phyloP scores from a whole-genome alignment of 2,888 invertebrate species.

The Brachyptera putata region DNA sequence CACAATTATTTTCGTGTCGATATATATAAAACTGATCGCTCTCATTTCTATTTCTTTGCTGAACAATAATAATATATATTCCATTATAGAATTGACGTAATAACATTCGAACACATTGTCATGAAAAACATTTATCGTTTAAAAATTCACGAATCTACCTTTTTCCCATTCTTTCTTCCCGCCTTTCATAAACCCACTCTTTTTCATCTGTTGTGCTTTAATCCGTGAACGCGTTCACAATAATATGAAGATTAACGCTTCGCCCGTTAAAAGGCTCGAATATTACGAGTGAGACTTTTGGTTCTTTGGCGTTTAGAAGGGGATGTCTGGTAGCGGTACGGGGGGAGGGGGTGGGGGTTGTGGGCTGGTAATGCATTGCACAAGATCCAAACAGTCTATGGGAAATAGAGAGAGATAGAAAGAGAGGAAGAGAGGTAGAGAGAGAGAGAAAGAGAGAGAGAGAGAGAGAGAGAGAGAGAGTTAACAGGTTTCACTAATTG shows the following conservation, averaged over 20 bases:
- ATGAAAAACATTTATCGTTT: too few relatives aligned
- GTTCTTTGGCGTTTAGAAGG: background rate
- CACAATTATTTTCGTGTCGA: too few relatives aligned
- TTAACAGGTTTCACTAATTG: slow-evolving; percentile 24
- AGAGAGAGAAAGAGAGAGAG: too few relatives aligned
- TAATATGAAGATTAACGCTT: slow-evolving; percentile 22
- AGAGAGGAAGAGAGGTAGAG: too few relatives aligned
- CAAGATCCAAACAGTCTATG: background rate
- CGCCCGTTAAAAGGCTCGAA: background rate
- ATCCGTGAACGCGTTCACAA: slow-evolving; percentile 15
- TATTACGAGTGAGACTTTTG: slow-evolving; percentile 1
- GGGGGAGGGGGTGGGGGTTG: background rate
- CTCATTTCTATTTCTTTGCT: too few relatives aligned
- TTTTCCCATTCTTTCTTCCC: background rate
- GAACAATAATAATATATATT: too few relatives aligned
- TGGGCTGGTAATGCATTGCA: slow-evolving; percentile 9
- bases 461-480: background rate
- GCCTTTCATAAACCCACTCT: background rate
- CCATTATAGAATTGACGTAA: too few relatives aligned
- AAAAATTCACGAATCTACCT: too few relatives aligned
- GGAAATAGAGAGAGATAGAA: background rate
- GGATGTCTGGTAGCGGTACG: background rate
- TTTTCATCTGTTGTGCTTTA: slow-evolving; percentile 16
- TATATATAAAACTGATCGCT: too few relatives aligned
- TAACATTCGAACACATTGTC: too few relatives aligned